Base-by-base conservation (phyloP, 2,113 vertebrate genomes). In the Ornithorhynchus anatinus region DNA sequence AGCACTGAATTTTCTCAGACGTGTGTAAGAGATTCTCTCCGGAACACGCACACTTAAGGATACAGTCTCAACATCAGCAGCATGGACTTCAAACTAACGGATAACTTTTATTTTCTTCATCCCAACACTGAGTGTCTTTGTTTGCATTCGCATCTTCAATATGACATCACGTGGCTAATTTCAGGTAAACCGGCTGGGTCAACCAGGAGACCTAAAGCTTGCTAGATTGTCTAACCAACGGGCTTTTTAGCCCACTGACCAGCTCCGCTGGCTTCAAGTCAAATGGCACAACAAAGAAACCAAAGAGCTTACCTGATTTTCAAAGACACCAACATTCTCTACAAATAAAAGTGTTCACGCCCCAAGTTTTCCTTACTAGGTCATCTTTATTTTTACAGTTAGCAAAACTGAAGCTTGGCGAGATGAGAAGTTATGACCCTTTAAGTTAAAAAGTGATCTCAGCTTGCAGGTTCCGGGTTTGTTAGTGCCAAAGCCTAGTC, bases 161-260 rank as follows among this genome's bases (percentile, higher is more conserved):
- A n/a, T n/a, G n/a, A n/a, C n/a, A n/a, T n/a, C n/a, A n/a, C n/a
- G n/a, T n/a, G n/a, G n/a, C n/a, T n/a, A n/a, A n/a, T n/a, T n/a
- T n/a, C n/a, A n/a, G n/a, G n/a, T n/a, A n/a, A n/a, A n/a, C n/a
- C n/a, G n/a, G n/a, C n/a, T n/a, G n/a, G n/a, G n/a, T n/a, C n/a
- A n/a, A n/a, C n/a, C n/a, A n/a, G n/a, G n/a, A n/a, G n/a, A n/a
- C n/a, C n/a, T n/a, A n/a, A n/a, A n/a, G n/a, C n/a, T n/a, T n/a
- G n/a, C n/a, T n/a, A n/a, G n/a, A n/a, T n/a, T n/a, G n/a, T n/a
- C n/a, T n/a, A n/a, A 33, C 56, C 37, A 58, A 57, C 42, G 3
- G 23, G 56, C 58, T 33, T 66, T 37, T 66, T 72, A 72, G 9
- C 77, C 29, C 59, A 58, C 39, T 67, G 33, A 69, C 38, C 75